These are phyloP conservation scores for Lepus townsendii DNA, from an alignment of 2,797 vertebrate species.

Conservation along the genomic window DNA sequence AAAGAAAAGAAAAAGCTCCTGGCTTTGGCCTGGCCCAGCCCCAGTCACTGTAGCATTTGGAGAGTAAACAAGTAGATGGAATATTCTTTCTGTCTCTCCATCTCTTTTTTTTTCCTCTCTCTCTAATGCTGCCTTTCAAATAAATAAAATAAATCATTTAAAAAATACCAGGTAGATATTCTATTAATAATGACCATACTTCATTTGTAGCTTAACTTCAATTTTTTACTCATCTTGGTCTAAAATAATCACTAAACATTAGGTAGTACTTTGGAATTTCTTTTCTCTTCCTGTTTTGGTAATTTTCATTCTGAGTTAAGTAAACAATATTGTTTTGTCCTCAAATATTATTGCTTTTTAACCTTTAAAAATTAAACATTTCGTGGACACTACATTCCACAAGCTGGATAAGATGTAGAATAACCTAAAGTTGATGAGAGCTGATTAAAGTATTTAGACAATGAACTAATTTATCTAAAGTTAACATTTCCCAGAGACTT, in stretches of 20 bases:
- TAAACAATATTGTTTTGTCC: background rate
- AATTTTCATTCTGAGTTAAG: background rate
- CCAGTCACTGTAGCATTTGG: too few relatives aligned
- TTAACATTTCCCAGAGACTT: background rate
- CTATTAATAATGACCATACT: background rate
- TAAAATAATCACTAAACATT: constrained; percentile 5
- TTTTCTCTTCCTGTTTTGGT: background rate
- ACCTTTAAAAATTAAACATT: constrained; percentile 31
- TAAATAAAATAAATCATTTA: too few relatives aligned
- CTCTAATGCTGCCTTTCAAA: too few relatives aligned
- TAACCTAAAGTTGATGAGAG: background rate
- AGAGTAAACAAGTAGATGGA: too few relatives aligned
- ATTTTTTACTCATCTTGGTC: background rate
- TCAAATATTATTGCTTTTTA: background rate
- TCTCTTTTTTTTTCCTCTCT: too few relatives aligned
- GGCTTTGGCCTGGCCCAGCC: too few relatives aligned
- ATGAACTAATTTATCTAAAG: too few relatives aligned
- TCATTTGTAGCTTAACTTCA: background rate
- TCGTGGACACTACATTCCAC: background rate
- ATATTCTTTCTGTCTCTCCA: too few relatives aligned
- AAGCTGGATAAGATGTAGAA: background rate
- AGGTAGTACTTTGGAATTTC: background rate
- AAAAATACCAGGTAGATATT: background rate
- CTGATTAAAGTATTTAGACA: too few relatives aligned
- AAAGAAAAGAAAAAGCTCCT: too few relatives aligned